These are phyloP conservation scores for Aphelinus atriplicis DNA, from an alignment of 1,140 invertebrate genomes.

Conservation along the genomic window DNA sequence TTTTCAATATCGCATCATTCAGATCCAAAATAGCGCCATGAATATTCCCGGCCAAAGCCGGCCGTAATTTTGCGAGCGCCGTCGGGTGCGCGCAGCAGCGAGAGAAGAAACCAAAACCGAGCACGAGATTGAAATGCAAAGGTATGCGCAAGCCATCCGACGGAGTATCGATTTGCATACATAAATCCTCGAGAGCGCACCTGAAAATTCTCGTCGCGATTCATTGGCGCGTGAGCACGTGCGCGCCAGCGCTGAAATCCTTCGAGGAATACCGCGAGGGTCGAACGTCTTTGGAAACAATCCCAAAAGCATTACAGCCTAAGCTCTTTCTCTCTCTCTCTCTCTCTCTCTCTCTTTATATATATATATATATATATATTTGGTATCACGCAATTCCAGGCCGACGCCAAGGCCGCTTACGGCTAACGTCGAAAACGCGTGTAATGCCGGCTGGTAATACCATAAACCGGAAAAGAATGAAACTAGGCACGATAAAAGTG, in stretches of 20 bases:
- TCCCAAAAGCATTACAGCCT: constrained; percentile 11
- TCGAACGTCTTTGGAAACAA: constrained; percentile 18
- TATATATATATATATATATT: constrained; percentile 9
- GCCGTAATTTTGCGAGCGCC: too few relatives aligned
- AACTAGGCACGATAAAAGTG: constrained; percentile 55
- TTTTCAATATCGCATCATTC: too few relatives aligned
- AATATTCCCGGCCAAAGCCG: too few relatives aligned
- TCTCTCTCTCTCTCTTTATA: background rate
- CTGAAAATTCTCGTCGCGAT: background rate
- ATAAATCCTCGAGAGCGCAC: background rate
- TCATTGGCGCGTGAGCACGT: background rate
- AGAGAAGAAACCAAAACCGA: too few relatives aligned
- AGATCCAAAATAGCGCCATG: too few relatives aligned
- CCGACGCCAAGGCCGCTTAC: background rate
- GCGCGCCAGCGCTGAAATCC: background rate
- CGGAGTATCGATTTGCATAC: background rate
- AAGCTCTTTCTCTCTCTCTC: background rate
- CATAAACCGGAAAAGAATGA: constrained; percentile 54
- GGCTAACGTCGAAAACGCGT: constrained; percentile 43
- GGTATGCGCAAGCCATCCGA: too few relatives aligned
- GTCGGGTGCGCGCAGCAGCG: too few relatives aligned
- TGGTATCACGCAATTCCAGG: background rate
- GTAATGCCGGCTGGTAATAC: constrained; percentile 49
- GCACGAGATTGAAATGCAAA: too few relatives aligned
- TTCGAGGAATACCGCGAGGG: too few relatives aligned